Base-by-base conservation (phyloP, 2,888 invertebrate species). In the Caenorhabditis sp. region DNA sequence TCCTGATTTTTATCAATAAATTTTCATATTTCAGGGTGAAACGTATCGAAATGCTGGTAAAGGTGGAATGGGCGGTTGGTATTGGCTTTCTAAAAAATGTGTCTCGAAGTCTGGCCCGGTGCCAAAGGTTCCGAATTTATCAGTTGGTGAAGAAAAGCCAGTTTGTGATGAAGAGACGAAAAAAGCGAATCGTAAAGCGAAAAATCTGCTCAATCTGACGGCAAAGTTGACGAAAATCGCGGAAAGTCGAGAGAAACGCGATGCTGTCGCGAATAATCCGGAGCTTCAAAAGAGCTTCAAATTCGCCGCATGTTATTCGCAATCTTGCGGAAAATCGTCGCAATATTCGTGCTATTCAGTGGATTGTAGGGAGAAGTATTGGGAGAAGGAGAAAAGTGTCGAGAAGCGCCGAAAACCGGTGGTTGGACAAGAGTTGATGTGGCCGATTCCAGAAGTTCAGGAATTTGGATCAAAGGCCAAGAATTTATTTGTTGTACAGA, bases 1-100 rank as follows among this genome's bases (percentile, higher is more conserved):
- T n/a, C n/a, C n/a, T n/a, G n/a, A n/a, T n/a, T n/a, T n/a, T n/a
- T n/a, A n/a, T n/a, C n/a, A n/a, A n/a, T n/a, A n/a, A n/a, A n/a
- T n/a, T n/a, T n/a, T n/a, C n/a, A n/a, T 23, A 38, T 57, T 63
- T 59, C 56, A 75, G 62, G 80, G 77, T 20, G 99, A 99, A 89
- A 97, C 97, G 86, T 99, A 97, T 88, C 91, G 99, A 78, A 92
- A 97, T 54, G 95, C 95, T 87, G 97, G 97, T 0, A 93, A 94
- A 83, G 88, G 88, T 12, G 65, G 10, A 12, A 73, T 86, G 59
- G 95, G 96, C 92, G 97, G 97, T n/a, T 99, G 97, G 97, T 89
- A 93, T 61, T 96, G 95, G 95, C 91, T 94, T 67, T 74, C 80
- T 8, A 58, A 23, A 17, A 71, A 72, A 26, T 63, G 66, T 36